Base-by-base conservation (phyloP, 1,140 invertebrate species). In the Drosophila pachea region DNA sequence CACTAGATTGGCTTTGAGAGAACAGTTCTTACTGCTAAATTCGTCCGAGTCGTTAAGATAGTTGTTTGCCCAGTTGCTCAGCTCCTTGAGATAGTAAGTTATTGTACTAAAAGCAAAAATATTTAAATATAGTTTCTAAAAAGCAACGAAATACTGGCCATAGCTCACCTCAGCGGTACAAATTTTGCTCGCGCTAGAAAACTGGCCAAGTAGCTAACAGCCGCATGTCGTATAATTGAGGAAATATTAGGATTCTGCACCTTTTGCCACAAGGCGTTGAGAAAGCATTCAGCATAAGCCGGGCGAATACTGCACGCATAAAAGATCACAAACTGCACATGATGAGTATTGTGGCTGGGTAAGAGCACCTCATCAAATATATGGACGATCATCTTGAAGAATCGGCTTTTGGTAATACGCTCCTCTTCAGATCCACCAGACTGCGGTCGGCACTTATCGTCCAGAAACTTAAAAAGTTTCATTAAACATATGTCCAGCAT, bases 321-420 rank as follows among this genome's bases (percentile, higher is more conserved):
- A 89, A 97, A 96, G 79, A 95, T 90, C 3, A 95, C 79, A 88
- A 95, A 97, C 88, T 96, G 96, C 5, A 95, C 92, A 87, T 96
- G 95, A 86, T 93, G 92, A 52, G 92, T 93, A 31, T 92, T 93
- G 79, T 95, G 92, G 8, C 94, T 95, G 3, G 93, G 92, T 53
- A 97, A 88, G 60, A 97, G 92, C 43, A 94, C 88, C 74, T 92
- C 91, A 66, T 96, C 94, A 89, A 97, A 97, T 22, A 92, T 90
- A 42, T 89, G 79, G n/a, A 94, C 71, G 2, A 89, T 43, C 11
- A 36, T 91, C 59, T 77, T 91, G 86, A 84, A 90, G 29, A 89
- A 73, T 4, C 74, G 61, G 40, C 58, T 66, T 35, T 74, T 68
- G 42, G 69, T 12, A 29, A 45, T 12, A 1, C 62, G 56, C 48